These are phyloP conservation scores for Torymus texanus DNA, from an alignment of 2,888 invertebrate genomes.

Conservation along the genomic window DNA sequence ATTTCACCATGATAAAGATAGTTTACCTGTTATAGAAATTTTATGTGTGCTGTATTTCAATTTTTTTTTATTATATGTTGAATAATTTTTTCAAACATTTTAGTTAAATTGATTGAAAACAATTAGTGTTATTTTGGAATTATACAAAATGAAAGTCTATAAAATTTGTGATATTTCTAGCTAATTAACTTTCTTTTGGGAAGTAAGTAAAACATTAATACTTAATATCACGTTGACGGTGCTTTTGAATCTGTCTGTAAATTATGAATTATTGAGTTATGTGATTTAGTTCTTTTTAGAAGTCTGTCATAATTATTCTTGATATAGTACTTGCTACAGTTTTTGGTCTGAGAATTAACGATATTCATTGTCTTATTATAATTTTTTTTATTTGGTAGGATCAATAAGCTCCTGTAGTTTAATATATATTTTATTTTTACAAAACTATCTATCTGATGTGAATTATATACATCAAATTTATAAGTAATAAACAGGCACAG, in stretches of 20 bases:
- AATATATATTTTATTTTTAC: no score
- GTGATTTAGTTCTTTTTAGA: neutral
- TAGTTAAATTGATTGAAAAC: no score
- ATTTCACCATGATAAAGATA: neutral
- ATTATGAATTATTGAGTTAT: slow-evolving; percentile 2
- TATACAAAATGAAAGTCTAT: no score
- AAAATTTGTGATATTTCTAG: slow-evolving; percentile 13
- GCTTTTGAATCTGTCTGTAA: slow-evolving; percentile 1
- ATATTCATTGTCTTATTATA: slow-evolving; percentile 2
- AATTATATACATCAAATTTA: no score
- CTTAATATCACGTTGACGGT: no score
- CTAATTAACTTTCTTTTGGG: slow-evolving; percentile 22
- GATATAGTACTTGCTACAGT: no score
- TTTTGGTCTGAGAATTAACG: slow-evolving; percentile 3
- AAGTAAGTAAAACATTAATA: neutral
- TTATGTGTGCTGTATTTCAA: neutral
- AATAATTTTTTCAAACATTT: no score
- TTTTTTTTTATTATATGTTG: no score
- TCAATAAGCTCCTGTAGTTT: no score
- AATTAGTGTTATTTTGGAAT: no score
- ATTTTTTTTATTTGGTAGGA: neutral
- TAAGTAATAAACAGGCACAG: neutral
- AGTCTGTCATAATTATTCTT: neutral
- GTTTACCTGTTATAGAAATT: neutral
- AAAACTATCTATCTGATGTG: no score